A percentile compares a stretch with the other conserved stretches of the same genome.
Evolutionary conservation across 2,113 vertebrate species (phyloP).

Genomic region (Peromyscus maniculatus): DNA sequence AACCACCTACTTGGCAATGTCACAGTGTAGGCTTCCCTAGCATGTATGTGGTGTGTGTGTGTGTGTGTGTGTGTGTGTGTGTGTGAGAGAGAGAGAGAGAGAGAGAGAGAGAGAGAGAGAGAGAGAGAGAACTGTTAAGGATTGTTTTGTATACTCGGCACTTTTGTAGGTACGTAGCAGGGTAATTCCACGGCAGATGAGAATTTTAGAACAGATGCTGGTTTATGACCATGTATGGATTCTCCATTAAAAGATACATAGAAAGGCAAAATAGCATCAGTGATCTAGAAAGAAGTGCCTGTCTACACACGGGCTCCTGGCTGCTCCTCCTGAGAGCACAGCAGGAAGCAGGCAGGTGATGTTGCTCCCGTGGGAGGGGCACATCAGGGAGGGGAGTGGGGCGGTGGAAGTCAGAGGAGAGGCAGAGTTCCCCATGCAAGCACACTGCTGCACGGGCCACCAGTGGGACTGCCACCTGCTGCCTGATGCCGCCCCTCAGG

Average conservation of each 20-base stretch:
- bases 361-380: neutral
- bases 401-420: neutral
- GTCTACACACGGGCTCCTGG: neutral
- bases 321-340: neutral
- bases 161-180: neutral
- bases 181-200: neutral
- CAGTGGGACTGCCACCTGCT: neutral
- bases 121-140: neutral
- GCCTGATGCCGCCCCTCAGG: neutral
- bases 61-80: no score
- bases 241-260: neutral
- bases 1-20: neutral
- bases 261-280: neutral
- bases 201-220: neutral
- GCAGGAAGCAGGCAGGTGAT: neutral
- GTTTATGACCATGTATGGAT: neutral
- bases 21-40: neutral
- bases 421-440: no score
- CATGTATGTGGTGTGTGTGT: neutral
- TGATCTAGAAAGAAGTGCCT: neutral
- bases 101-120: neutral
- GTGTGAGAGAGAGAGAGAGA: no score
- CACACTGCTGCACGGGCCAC: neutral
- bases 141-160: accelerated
- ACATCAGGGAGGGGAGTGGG: neutral